Percentiles rank a stretch among this genome's conserved stretches.
Conservation (phyloP, 2,888 invertebrate genomes). For the Drosophila anomalata region DNA sequence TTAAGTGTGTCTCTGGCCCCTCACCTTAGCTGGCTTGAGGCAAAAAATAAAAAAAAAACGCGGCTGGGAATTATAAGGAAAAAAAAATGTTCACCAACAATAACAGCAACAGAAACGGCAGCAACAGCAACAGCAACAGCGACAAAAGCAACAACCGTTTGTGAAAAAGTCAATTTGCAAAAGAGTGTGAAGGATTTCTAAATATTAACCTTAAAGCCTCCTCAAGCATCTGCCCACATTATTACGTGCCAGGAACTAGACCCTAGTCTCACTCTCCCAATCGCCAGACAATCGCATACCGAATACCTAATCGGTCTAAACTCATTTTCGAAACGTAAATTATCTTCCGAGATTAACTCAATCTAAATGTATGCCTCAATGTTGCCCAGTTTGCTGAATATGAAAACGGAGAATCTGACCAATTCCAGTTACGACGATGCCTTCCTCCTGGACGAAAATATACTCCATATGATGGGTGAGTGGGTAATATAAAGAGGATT, state of each 20-base stretch:
- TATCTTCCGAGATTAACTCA: slow-evolving; percentile 13
- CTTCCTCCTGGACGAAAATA: slow-evolving; percentile 82
- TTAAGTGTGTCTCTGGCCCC: slow-evolving; percentile 55
- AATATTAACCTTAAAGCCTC: slow-evolving; percentile 48
- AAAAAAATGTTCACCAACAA: slow-evolving; percentile 16
- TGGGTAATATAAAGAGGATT: not conserved
- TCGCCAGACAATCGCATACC: not conserved
- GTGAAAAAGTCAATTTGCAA: slow-evolving; percentile 55
- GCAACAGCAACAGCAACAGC: slow-evolving; percentile 18
- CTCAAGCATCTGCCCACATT: slow-evolving; percentile 1
- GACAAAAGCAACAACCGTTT: slow-evolving; percentile 41
- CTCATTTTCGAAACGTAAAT: slow-evolving; percentile 22
- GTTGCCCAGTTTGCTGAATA: slow-evolving; percentile 81
- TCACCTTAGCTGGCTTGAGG: slow-evolving; percentile 28
- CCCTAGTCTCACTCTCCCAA: not conserved
- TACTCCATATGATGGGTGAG: slow-evolving; percentile 83
- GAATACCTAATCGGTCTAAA: slow-evolving; percentile 26
- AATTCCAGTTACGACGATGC: slow-evolving; percentile 81
- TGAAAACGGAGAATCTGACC: slow-evolving; percentile 83
- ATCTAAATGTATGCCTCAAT: slow-evolving; percentile 69
- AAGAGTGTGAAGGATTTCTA: slow-evolving; percentile 61
- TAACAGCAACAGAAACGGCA: slow-evolving; percentile 35
- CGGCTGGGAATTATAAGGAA: slow-evolving; percentile 15
- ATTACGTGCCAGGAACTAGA: slow-evolving; percentile 13
- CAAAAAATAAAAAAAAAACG: slow-evolving; percentile 9